Evolutionary conservation across 1,140 invertebrate genomes (phyloP).

Genomic region (Orussus abietinus): DNA sequence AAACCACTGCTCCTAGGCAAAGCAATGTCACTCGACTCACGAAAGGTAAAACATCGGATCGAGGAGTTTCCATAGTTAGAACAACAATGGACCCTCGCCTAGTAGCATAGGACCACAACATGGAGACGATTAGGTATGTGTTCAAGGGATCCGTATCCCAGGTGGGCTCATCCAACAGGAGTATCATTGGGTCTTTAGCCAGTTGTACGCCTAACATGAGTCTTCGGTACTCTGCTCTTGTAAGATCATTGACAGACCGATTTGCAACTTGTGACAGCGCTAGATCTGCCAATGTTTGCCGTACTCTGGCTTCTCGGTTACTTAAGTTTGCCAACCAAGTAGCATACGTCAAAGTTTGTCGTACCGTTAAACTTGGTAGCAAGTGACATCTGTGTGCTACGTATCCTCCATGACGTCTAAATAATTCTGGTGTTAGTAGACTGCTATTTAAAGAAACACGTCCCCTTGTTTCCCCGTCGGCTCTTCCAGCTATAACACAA

Average conservation of each 20-base stretch:
- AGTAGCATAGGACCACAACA: conserved; percentile 86
- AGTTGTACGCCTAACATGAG: conserved; percentile 83
- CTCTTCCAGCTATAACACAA: conserved; percentile 59
- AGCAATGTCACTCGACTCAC: conserved; percentile 76
- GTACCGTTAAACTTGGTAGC: conserved; percentile 78
- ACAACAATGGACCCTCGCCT: conserved; percentile 85
- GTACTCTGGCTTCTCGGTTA: conserved; percentile 52
- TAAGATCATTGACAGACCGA: conserved; percentile 73
- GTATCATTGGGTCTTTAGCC: conserved; percentile 79
- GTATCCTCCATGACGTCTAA: conserved; percentile 79
- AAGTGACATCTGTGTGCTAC: conserved; percentile 80
- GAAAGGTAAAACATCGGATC: conserved; percentile 90
- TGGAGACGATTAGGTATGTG: conserved; percentile 88
- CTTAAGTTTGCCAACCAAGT: conserved; percentile 54
- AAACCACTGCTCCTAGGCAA: conserved; percentile 86
- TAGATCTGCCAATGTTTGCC: conserved; percentile 84
- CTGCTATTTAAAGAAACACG: conserved; percentile 83
- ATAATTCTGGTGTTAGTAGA: conserved; percentile 73
- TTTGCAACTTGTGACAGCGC: conserved; percentile 83
- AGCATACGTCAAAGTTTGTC: conserved; percentile 79
- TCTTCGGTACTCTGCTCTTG: conserved; percentile 78
- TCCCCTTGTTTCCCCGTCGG: conserved; percentile 69
- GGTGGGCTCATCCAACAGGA: conserved; percentile 86
- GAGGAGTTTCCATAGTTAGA: conserved; percentile 87
- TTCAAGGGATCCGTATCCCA: conserved; percentile 87